Evolutionary conservation across 2,113 vertebrate genomes (phyloP).

Genomic region (Excalfactoria chinensis): DNA sequence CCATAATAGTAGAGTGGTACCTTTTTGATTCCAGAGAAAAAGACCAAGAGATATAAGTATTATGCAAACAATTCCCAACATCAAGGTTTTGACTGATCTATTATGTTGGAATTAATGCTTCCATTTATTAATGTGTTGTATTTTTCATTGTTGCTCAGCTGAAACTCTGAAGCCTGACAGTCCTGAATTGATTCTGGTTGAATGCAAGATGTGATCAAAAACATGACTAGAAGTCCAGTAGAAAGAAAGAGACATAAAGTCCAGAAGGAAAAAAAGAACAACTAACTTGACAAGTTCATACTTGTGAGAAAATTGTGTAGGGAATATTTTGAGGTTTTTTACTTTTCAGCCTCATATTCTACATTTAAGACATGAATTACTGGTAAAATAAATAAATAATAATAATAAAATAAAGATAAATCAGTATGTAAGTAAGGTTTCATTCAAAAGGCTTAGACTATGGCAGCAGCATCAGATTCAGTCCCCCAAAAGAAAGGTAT

Average conservation of each 20-base stretch:
- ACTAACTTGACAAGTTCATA: background rate
- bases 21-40: constrained; percentile 16
- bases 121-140: constrained; percentile 35
- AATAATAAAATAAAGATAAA: background rate
- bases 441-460: background rate
- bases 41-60: background rate
- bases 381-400: background rate
- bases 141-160: constrained; percentile 12
- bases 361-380: background rate
- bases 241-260: background rate
- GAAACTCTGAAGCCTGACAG: constrained; percentile 25
- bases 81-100: constrained; percentile 58
- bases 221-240: background rate
- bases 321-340: background rate
- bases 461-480: background rate
- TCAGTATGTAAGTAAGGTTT: background rate
- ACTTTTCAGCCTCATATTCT: background rate
- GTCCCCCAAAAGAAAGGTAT: background rate
- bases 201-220: constrained; percentile 34
- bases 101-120: constrained; percentile 43
- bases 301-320: background rate
- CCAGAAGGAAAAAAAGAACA: background rate
- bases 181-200: constrained; percentile 40
- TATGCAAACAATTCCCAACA: background rate
- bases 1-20: background rate